A percentile compares a stretch with the other conserved stretches of the same genome.
These are phyloP conservation scores for Hyposoter dolosus DNA, from an alignment of 2,888 invertebrate species.

Conservation along the genomic window DNA sequence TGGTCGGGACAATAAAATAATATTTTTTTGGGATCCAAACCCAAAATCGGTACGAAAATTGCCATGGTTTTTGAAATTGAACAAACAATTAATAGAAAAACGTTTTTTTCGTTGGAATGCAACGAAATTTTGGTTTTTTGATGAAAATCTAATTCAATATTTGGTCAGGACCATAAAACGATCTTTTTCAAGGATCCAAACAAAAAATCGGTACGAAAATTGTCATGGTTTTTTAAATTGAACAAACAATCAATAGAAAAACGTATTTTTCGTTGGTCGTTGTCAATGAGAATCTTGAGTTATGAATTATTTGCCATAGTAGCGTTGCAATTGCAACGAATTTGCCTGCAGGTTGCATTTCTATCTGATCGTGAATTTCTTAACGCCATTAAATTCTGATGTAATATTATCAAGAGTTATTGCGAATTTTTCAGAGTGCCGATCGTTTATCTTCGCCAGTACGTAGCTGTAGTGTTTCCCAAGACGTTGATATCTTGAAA, in stretches of 20 bases:
- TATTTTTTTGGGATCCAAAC: too few species aligned
- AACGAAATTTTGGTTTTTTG: too few species aligned
- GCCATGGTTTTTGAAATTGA: too few species aligned
- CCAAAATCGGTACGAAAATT: too few species aligned
- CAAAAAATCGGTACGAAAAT: too few species aligned
- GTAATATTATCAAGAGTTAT: slow-evolving; percentile 1
- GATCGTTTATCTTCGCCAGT: slow-evolving; percentile 90
- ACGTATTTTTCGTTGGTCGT: background rate
- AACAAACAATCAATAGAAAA: background rate
- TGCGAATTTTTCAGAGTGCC: slow-evolving; percentile 86
- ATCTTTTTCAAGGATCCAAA: too few species aligned
- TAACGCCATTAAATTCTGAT: background rate
- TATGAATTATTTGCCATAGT: background rate
- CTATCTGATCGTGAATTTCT: background rate
- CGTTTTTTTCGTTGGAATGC: too few species aligned
- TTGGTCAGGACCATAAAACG: too few species aligned
- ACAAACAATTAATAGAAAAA: too few species aligned
- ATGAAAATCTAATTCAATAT: too few species aligned
- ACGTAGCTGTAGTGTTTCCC: slow-evolving; percentile 86
- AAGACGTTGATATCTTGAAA: slow-evolving; percentile 90
- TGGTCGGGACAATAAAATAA: too few species aligned
- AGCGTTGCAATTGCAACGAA: background rate
- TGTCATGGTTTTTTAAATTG: too few species aligned
- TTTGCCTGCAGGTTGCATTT: background rate
- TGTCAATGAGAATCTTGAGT: background rate